These are phyloP conservation scores for Antheraea mylitta DNA, from an alignment of 1,140 invertebrate genomes.

Conservation along the genomic window DNA sequence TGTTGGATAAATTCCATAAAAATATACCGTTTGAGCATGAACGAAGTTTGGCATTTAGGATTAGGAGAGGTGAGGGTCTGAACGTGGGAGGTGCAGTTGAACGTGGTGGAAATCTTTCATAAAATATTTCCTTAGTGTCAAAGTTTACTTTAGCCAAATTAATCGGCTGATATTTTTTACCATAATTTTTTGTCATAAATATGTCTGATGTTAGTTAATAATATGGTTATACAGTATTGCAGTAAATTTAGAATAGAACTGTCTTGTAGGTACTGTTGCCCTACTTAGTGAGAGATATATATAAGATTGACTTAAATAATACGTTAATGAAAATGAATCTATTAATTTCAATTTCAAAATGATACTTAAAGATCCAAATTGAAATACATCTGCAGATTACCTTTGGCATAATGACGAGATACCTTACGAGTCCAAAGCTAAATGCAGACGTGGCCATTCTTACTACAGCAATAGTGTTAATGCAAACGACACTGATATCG, in stretches of 20 bases:
- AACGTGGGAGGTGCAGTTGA: constrained; percentile 14
- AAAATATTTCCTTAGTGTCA: not conserved
- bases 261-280: too few species aligned
- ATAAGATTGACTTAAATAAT: too few species aligned
- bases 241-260: too few species aligned
- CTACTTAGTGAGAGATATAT: too few species aligned
- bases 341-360: too few species aligned
- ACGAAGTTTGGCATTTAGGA: constrained; percentile 44
- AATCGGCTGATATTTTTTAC: too few species aligned
- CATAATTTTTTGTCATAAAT: too few species aligned
- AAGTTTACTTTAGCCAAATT: too few species aligned
- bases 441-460: constrained; percentile 46
- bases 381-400: constrained; percentile 42
- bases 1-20: constrained; percentile 35
- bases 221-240: too few species aligned
- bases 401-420: constrained; percentile 70
- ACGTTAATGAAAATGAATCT: too few species aligned
- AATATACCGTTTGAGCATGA: constrained; percentile 46
- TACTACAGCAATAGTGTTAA: constrained; percentile 56
- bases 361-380: not conserved
- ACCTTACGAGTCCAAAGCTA: constrained; percentile 48
- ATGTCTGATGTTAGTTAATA: too few species aligned
- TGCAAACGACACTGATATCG: constrained; percentile 51
- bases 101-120: not conserved
- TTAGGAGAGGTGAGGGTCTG: constrained; percentile 57